Evolutionary conservation across 2,113 vertebrate genomes (phyloP), one percentile per base, ranked within the genome.

Genomic region (Marmota flaviventris): DNA sequence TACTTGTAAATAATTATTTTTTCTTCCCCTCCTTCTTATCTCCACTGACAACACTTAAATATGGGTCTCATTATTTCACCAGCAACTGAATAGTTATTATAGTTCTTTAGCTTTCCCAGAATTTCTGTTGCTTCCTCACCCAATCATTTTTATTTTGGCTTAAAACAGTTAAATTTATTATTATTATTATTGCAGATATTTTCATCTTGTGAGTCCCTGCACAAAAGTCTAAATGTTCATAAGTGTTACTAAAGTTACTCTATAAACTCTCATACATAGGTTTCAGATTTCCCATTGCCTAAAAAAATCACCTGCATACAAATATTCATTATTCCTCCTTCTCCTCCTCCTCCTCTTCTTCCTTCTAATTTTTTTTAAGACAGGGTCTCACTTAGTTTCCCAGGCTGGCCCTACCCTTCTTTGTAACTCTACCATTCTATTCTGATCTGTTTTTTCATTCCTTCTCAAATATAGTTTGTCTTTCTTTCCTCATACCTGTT

Each of bases 1-100:
- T 51, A 22, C 39, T 79, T 82, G 48, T 8, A 76, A 86, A 86
- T 78, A 93, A 78, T 90, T 69, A 70, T 61, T 83, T 83, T 61
- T 67, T 77, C 61, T 83, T 84, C 6, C 72, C 11, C 7, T 65
- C 18, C 13, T 82, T 67, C 56, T 4, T 34, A 22, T 81, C 51
- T 69, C 10, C 14, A 42, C 58, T 27, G 8, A 75, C 17, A 53
- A 42, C 10, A 39, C 67, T 83, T 63, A 63, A 79, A 42, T 61
- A 37, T 14, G 8, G 14, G n/a, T 12, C 53, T 79, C 13, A 63
- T 42, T 61, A 61, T 51, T 73, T 88, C 10, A 93, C 3, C 29
- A 34, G 65, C 9, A 89, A 56, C 65, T 27, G 12, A 91, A 81
- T 76, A 22, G 51, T 25, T 77, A 37, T 56, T 45, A 82, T 0